Evolutionary conservation across 2,113 vertebrate genomes (phyloP).

Genomic region (Tupaia tana): DNA sequence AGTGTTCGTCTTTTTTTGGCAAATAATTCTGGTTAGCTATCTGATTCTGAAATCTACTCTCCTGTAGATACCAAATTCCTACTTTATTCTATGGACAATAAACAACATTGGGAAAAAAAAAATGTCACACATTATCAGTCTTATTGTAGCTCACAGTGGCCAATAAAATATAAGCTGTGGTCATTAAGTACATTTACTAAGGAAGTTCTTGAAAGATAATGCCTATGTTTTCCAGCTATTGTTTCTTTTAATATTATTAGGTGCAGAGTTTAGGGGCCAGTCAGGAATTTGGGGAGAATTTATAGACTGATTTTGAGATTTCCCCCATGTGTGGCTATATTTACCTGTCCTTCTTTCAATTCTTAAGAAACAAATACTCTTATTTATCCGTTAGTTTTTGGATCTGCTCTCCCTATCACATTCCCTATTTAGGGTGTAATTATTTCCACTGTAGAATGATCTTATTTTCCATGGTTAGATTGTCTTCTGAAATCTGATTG

Average conservation of each 20-base stretch:
- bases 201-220: not conserved
- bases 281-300: not conserved
- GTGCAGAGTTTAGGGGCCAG: not conserved
- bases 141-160: not conserved
- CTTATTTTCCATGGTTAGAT: not conserved
- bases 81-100: constrained; percentile 24
- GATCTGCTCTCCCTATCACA: not conserved
- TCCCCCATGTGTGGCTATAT: not conserved
- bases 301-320: not conserved
- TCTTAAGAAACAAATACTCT: not conserved
- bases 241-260: not conserved
- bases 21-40: constrained; percentile 4
- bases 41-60: not conserved
- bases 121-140: not conserved
- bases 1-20: not conserved
- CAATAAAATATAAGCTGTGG: not conserved
- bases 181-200: not conserved
- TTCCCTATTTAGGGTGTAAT: not conserved
- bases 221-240: not conserved
- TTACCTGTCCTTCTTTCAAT: not conserved
- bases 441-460: not conserved
- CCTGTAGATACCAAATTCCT: not conserved
- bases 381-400: not conserved
- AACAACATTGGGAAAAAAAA: not conserved
- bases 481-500: not conserved